These are phyloP conservation scores for Gyps fulvus DNA, from an alignment of 2,113 vertebrate species.

Conservation along the genomic window DNA sequence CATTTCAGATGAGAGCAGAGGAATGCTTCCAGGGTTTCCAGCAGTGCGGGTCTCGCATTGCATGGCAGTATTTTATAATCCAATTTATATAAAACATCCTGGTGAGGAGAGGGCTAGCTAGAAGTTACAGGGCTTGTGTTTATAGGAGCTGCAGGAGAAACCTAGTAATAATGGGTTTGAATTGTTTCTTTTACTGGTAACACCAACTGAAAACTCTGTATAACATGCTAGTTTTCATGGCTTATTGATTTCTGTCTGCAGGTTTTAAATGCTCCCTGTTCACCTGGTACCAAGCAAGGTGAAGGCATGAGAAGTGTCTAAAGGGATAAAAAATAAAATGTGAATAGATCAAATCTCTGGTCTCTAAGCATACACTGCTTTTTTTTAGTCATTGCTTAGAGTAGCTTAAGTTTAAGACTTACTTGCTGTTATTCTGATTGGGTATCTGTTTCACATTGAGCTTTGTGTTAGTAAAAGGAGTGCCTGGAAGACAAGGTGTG, in stretches of 20 bases:
- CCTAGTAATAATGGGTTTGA: neutral
- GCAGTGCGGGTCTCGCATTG: fast-evolving
- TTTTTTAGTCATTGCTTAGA: neutral
- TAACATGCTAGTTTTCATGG: neutral
- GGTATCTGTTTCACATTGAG: neutral
- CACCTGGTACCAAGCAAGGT: neutral
- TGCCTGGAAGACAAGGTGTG: neutral
- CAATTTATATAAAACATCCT: neutral
- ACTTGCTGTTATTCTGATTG: neutral
- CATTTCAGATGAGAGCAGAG: constrained; percentile 11
- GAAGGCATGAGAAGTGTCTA: neutral
- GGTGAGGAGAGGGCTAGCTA: neutral
- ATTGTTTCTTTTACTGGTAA: neutral
- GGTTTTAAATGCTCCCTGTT: neutral
- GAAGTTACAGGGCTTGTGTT: neutral
- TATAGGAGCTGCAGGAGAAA: neutral
- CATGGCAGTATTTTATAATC: neutral
- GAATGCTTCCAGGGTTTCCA: neutral
- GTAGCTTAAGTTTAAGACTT: neutral
- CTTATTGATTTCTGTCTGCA: neutral
- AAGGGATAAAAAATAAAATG: neutral
- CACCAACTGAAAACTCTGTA: neutral
- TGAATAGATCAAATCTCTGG: neutral
- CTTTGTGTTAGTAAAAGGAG: neutral
- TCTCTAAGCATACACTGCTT: neutral